Base-by-base conservation (phyloP, 2,797 vertebrate species). In the Gastrophryne carolinensis region DNA sequence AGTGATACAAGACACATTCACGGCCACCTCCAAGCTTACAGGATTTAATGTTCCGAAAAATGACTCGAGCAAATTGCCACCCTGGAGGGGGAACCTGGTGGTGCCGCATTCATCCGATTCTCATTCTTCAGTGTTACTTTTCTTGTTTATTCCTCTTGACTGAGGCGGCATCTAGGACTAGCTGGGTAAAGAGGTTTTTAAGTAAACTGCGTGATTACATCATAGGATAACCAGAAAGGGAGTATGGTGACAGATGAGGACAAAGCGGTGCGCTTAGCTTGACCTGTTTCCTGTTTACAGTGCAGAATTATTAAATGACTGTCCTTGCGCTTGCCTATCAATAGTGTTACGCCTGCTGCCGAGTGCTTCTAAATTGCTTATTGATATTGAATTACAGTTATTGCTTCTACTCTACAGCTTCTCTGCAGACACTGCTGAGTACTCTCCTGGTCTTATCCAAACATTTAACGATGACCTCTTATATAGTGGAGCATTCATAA, bases 31-130 rank as follows among this genome's bases (percentile, higher is more conserved):
- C 34, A 52, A 29, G 58, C 56, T 73, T 54, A 54, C 70, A 39
- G 49, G 32, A 73, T 64, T 64, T 62, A 73, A 72, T 73, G 70
- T 73, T 49, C 12, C 47, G 58, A 73, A 62, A 73, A 73, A 73
- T 63, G 47, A 63, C 52, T 73, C 53, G 58, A 63, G 58, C n/a
- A 73, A 63, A 73, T 73, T 73, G 70, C 58, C 58, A 73, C 32
- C 44, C 29, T 73, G 70, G 32, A 73, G 62, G 17, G 34, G 60
- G 24, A 61, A 32, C 37, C 5, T 9, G 26, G 5, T 17, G 13
- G 19, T 50, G 44, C 30, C 2, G 39, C 49, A 19, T 57, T 58
- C 50, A 56, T 64, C 35, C 71, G 67, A 50, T 67, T 41, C 52
- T 34, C 21, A 44, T 4, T 15, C 72, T 57, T 44, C 35, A 58